Base-by-base conservation (phyloP, 2,888 invertebrate species). In the Germaria angustata region DNA sequence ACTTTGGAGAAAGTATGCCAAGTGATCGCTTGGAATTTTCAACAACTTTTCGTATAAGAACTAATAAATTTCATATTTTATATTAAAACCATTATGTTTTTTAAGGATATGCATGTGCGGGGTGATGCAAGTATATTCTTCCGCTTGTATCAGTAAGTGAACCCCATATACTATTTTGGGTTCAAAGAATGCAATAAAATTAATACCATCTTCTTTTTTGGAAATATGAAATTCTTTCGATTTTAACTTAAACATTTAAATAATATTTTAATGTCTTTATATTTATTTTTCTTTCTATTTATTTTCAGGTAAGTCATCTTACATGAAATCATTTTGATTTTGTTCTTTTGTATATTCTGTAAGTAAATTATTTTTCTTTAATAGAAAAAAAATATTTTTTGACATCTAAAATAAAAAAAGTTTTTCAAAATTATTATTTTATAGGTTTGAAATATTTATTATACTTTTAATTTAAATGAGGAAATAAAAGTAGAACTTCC, bases 281-380 rank as follows among this genome's bases (percentile, higher is more conserved):
- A 20, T 32, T 13, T 49, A 8, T 5, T 13, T 51, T 36, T 39
- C 13, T 15, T 53, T 39, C 15, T 3, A 24, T 51, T 24, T 69
- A 28, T 51, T 69, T 72, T 11, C 61, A 72, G 72, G 72, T 72
- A 72, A 72, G 72, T 72, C 39, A 61, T 20, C 1, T 24, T 9
- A 8, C 28, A 36, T 3, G 6, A 17, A 39, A 5, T 28, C 1
- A 51, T 9, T 36, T 28, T 46, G 9, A 39, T 32, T 15, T 22
- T 7, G 7, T 6, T 4, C 2, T 13, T 41, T 44, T 32, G 32
- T 39, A 20, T 24, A 61, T 32, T 17, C 1, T 44, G 68, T 69
- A 69, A 69, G 68, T 69, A 55, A 41, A 69, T 20, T 49, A 22
- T 49, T 28, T 6, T 15, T 41, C 15, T 24, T 36, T 24, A 39